These are phyloP conservation scores for Grallaria varia DNA, from an alignment of 2,113 vertebrate species.

Conservation along the genomic window DNA sequence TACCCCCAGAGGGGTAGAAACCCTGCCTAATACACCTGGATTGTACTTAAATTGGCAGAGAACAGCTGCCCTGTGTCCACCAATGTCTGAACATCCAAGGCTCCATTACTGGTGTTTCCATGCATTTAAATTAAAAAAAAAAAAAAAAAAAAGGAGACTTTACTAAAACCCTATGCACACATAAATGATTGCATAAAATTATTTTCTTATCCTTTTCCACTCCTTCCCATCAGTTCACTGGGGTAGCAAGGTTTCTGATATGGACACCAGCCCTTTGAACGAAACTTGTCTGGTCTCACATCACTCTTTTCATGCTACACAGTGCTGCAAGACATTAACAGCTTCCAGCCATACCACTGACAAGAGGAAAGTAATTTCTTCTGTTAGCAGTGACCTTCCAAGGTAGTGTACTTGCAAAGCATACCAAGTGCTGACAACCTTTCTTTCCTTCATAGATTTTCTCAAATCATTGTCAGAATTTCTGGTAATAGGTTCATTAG, in stretches of 20 bases:
- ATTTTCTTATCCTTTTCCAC: neutral
- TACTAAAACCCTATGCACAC: neutral
- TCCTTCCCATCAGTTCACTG: neutral
- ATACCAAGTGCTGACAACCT: neutral
- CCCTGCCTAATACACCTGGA: neutral
- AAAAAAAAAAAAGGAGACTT: no score
- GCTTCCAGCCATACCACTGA: neutral
- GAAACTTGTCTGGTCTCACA: neutral
- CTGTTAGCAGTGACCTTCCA: constrained; percentile 13
- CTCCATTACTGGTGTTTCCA: rapidly evolving
- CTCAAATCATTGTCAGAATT: neutral
- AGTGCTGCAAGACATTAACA: neutral
- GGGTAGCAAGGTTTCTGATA: neutral
- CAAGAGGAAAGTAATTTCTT: neutral
- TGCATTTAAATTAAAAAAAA: no score
- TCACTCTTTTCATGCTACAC: neutral
- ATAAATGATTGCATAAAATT: neutral
- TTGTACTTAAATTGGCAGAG: neutral
- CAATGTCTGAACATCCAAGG: neutral
- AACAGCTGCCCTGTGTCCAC: neutral
- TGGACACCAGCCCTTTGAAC: neutral
- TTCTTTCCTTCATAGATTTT: neutral
- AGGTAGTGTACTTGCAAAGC: neutral
- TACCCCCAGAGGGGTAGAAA: neutral
- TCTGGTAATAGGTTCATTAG: neutral